These are phyloP conservation scores for Sceloporus undulatus DNA, from an alignment of 2,113 vertebrate species.

Conservation along the genomic window DNA sequence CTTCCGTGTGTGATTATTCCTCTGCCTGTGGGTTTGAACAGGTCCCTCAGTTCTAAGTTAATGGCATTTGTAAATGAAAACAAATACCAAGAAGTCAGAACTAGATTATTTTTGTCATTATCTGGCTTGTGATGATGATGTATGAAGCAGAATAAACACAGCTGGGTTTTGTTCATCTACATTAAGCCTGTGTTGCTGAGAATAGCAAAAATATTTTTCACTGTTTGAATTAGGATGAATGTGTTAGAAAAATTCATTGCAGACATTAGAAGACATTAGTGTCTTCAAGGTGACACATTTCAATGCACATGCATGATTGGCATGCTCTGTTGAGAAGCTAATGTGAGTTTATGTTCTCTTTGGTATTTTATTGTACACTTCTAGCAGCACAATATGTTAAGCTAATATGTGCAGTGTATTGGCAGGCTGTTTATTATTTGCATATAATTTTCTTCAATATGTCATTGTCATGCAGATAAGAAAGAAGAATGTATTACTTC, in stretches of 20 bases:
- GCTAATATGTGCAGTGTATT: not conserved
- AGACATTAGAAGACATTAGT: not conserved
- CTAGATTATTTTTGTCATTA: slow-evolving; percentile 47
- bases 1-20: not conserved
- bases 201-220: slow-evolving; percentile 30
- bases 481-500: not conserved
- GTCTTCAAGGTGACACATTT: slow-evolving; percentile 26
- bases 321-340: not conserved
- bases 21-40: not conserved
- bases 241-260: slow-evolving; percentile 1
- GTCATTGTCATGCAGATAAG: not conserved
- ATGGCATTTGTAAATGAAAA: slow-evolving; percentile 1
- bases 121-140: slow-evolving; percentile 21
- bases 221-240: not conserved
- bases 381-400: not conserved
- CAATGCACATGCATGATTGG: not conserved
- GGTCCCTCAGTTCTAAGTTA: not conserved
- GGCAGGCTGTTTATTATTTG: not conserved
- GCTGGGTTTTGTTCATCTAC: slow-evolving; percentile 29
- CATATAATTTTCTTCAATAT: not conserved
- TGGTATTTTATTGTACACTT: not conserved
- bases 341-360: slow-evolving; percentile 24
- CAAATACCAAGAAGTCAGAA: not conserved
- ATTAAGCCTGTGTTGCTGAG: not conserved
- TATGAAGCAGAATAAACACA: slow-evolving; percentile 25